phyloP scores from a whole-genome alignment of 2,113 vertebrate species.

The Cervus canadensis region DNA sequence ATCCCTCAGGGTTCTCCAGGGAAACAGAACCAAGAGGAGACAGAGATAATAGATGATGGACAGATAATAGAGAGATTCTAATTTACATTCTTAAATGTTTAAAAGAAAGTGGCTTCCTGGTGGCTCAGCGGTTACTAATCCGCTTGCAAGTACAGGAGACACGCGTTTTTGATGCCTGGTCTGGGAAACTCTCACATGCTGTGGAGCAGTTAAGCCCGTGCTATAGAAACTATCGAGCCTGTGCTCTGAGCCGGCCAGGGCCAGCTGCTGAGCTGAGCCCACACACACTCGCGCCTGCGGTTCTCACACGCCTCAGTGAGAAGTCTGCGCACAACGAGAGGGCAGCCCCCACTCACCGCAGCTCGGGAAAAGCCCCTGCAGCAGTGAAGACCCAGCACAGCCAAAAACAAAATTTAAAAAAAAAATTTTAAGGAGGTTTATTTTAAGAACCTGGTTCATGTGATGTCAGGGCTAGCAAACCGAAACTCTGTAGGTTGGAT shows the following conservation, averaged over 20 bases:
- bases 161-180: background rate
- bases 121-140: background rate
- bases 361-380: background rate
- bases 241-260: background rate
- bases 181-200: background rate
- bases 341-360: background rate
- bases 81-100: background rate
- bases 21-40: background rate
- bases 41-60: background rate
- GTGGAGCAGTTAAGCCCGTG: background rate
- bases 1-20: background rate
- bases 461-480: background rate
- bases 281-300: background rate
- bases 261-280: background rate
- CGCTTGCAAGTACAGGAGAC: background rate
- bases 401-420: background rate
- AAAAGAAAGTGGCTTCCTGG: background rate
- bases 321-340: fast-evolving
- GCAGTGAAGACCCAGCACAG: background rate
- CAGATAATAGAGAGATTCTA: background rate
- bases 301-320: background rate
- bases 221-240: background rate
- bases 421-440: background rate
- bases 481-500: background rate
- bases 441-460: background rate